Evolutionary conservation across 2,113 vertebrate species (phyloP).

Genomic region (Colinus virginianus): DNA sequence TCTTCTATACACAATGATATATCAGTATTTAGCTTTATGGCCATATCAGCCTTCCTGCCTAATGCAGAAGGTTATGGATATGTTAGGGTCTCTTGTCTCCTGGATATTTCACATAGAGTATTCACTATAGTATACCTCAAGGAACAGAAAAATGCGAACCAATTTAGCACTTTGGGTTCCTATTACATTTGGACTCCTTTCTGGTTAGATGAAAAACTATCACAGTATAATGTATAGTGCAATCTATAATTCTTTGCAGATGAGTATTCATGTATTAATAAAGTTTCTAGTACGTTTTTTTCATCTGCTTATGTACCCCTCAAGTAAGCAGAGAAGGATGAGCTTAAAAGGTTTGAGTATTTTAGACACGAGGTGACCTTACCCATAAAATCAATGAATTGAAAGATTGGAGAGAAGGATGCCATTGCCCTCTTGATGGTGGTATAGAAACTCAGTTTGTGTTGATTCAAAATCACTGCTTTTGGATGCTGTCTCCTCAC

Average conservation of each 20-base stretch:
- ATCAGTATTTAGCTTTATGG: neutral
- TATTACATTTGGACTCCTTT: conserved; percentile 31
- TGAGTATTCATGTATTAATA: neutral
- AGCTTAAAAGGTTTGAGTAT: neutral
- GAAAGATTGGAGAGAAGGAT: neutral
- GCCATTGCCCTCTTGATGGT: neutral
- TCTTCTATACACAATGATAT: neutral
- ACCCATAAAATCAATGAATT: neutral
- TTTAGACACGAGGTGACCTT: neutral
- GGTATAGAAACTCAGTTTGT: neutral
- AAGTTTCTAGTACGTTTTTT: neutral
- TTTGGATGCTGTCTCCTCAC: neutral
- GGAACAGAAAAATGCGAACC: neutral
- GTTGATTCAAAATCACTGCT: neutral
- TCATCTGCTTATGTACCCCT: neutral
- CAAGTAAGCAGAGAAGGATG: neutral
- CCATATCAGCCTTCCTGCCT: neutral
- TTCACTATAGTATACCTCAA: neutral
- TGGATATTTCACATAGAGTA: neutral
- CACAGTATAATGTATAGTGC: neutral
- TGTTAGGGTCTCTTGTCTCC: neutral
- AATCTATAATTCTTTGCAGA: neutral
- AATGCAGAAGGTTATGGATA: neutral
- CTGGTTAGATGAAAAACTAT: conserved; percentile 22
- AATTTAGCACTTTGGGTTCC: conserved; percentile 5